Evolutionary conservation across 2,888 invertebrate species (phyloP), one percentile per base, ranked within the genome.

Genomic region (Mythimna lalbum): DNA sequence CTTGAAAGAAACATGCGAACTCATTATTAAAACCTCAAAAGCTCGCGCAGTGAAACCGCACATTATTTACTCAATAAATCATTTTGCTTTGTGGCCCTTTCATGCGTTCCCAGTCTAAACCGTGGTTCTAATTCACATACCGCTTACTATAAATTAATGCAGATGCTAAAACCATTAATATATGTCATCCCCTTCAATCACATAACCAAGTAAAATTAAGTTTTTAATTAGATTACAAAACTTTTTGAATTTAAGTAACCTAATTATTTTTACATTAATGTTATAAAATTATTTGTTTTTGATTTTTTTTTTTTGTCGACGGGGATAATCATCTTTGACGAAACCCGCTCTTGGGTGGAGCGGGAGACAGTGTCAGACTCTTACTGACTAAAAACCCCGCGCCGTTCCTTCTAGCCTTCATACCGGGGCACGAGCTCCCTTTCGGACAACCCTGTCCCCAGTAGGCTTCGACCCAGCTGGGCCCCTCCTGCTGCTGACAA

Each of bases 41-140:
- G 74, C 70, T 82, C 80, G 39, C 69, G 31, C 50, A 70, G 71
- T 70, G 63, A 63, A 70, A 85, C 67, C 73, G 1, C 57, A 57
- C 69, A 43, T 60, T 76, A 80, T 73, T 73, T 60, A 66, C 73
- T 76, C 73, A 68, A 83, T 85, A 85, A 81, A 83, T 83, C 78
- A 83, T 82, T 73, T 73, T 49, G 69, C 78, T 83, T 83, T 81
- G 78, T 68, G 78, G 61, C 23, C 64, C 69, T 78, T 81, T 81
- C 71, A 81, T 68, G 68, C 63, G 75, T 73, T 81, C 60, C 43
- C 36, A 43, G 31, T 69, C 50, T 65, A 72, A 76, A 66, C 66
- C 61, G n/a, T 53, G 64, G 65, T 70, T 65, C 63, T 83, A 82
- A 84, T 80, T 82, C 71, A 73, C 73, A 82, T 27, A 61, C 67